Conservation (phyloP, 2,113 vertebrate species). For the Manacus vitellinus region DNA sequence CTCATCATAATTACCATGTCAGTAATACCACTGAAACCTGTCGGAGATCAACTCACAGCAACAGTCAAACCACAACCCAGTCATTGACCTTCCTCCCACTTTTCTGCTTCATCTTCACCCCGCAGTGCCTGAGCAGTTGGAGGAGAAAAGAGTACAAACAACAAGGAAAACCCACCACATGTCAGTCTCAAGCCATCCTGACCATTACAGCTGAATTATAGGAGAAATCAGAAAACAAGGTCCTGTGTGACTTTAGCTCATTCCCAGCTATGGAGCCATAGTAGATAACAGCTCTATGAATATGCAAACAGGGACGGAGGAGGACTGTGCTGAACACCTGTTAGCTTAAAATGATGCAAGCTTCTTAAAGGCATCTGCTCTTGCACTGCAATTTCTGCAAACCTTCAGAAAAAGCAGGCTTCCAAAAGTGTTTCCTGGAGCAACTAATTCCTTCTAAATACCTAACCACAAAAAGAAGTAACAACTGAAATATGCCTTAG, state of each 20-base stretch:
- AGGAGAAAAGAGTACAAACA: not conserved
- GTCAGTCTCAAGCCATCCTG: not conserved
- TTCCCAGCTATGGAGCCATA: not conserved
- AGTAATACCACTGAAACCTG: not conserved
- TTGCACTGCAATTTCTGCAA: not conserved
- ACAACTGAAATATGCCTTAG: not conserved
- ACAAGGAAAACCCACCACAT: rapidly evolving
- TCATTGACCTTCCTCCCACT: not conserved
- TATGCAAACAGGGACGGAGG: not conserved
- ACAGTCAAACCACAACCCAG: not conserved
- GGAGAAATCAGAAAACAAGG: not conserved
- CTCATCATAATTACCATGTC: not conserved
- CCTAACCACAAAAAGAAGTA: not conserved
- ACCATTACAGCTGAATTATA: not conserved
- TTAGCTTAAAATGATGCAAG: not conserved
- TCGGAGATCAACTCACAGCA: not conserved
- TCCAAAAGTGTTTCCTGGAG: not conserved
- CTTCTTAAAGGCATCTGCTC: not conserved
- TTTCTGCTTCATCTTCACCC: not conserved
- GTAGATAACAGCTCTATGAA: not conserved
- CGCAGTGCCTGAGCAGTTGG: not conserved
- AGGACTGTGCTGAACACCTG: not conserved
- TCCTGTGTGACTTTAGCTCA: not conserved
- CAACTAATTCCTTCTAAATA: not conserved
- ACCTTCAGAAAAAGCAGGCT: not conserved